Evolutionary conservation across 2,888 invertebrate genomes (phyloP).

Genomic region (Isoperla grammatica): DNA sequence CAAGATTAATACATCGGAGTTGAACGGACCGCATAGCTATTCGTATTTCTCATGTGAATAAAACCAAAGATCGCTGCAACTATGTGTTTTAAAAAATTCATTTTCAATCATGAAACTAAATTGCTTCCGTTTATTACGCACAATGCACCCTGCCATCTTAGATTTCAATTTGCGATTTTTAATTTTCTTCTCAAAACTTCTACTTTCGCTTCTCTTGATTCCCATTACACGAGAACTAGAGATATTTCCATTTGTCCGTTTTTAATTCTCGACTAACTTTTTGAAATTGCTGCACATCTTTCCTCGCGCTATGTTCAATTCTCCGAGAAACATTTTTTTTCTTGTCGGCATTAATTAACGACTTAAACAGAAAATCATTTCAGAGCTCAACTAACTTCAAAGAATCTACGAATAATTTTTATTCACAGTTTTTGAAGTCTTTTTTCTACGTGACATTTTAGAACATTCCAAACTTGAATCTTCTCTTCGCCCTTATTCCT

Average conservation of each 20-base stretch:
- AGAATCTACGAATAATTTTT: no score
- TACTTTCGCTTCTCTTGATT: not conserved
- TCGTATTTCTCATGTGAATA: no score
- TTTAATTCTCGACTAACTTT: conserved; percentile 11
- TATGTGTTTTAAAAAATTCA: no score
- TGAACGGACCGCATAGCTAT: no score
- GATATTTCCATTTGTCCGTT: conserved; percentile 3
- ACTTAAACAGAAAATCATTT: no score
- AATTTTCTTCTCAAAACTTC: not conserved
- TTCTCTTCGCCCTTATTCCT: no score
- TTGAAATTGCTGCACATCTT: conserved; percentile 5
- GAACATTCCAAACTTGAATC: no score
- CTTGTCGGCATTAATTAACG: conserved; percentile 11
- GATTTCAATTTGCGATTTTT: conserved; percentile 15
- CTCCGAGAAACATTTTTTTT: not conserved
- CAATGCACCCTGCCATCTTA: not conserved
- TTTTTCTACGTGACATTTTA: no score
- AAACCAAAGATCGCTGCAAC: no score
- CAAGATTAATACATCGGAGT: not conserved
- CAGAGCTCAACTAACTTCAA: no score
- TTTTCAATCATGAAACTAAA: conserved; percentile 3
- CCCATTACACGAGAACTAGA: conserved; percentile 3
- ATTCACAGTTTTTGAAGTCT: no score
- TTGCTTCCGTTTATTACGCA: conserved; percentile 4
- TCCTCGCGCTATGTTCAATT: not conserved